Base-by-base conservation (phyloP, 2,113 vertebrate genomes). In the Nannospalax galili region DNA sequence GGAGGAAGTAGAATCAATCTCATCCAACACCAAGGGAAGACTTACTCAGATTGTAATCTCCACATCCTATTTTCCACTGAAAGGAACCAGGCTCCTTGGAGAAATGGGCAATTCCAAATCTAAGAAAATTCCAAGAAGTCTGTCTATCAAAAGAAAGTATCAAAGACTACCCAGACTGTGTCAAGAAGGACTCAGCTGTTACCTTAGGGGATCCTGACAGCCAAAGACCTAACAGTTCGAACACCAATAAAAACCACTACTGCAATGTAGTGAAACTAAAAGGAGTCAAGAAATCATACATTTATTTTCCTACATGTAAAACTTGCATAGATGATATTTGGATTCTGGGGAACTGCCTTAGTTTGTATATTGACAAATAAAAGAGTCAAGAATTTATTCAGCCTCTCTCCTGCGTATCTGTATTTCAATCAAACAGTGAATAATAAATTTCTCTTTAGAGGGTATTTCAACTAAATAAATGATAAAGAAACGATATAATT, bases 281-380 rank as follows among this genome's bases (percentile, higher is more conserved):
- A 70, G n/a, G 12, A 72, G 52, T 64, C 65, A 40, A 90, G 84
- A 92, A 30, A 75, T 32, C 40, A 72, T 81, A 19, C 56, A 81
- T 67, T 86, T 65, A 90, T 35, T 65, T 72, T 86, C 60, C 42
- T 86, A 9, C 15, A 26, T 77, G 86, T 85, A 81, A 60, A 69
- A 48, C 72, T 72, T 72, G n/a, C 19, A 70, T 20, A 19, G 45
- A 12, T 79, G 58, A 24, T 84, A 40, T 73, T 84, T 69, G 24
- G 40, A 52, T 62, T 35, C 35, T 67, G 45, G 65, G 30, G 20
- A 88, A 69, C 42, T 60, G 73, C 72, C 24, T 42, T 16, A 26
- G 56, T 80, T 79, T 93, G 65, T 77, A 81, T 65, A 87, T n/a
- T 42, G 17, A 62, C 37, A 90, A 94, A 85, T 28, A 52, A 45